Evolutionary conservation across 2,888 invertebrate species (phyloP).

Genomic region (Argyresthia albistria): DNA sequence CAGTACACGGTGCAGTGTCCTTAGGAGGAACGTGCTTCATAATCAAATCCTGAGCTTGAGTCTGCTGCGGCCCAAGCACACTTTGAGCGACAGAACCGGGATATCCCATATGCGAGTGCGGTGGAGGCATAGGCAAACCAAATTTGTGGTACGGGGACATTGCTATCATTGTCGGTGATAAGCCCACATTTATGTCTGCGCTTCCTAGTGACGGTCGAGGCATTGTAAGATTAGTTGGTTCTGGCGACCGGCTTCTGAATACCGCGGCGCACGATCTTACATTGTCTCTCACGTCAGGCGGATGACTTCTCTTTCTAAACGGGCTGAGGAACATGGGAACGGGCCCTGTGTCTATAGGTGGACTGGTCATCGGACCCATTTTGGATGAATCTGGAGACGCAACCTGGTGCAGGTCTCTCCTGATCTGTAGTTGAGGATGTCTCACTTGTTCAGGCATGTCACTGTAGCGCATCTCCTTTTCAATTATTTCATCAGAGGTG

Average conservation of each 20-base stretch:
- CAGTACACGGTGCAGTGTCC: slow-evolving; percentile 46
- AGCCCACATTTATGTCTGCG: slow-evolving; percentile 40
- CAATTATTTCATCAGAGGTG: slow-evolving; percentile 59
- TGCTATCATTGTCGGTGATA: slow-evolving; percentile 49
- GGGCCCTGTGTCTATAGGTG: slow-evolving; percentile 58
- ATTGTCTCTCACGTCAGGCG: slow-evolving; percentile 61
- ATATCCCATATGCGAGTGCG: slow-evolving; percentile 55
- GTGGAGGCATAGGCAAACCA: slow-evolving; percentile 58
- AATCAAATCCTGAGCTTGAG: slow-evolving; percentile 65
- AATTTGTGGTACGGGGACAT: slow-evolving; percentile 66
- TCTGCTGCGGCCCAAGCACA: slow-evolving; percentile 59
- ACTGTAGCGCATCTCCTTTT: slow-evolving; percentile 59
- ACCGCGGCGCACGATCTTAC: slow-evolving; percentile 49
- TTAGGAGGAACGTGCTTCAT: slow-evolving; percentile 67
- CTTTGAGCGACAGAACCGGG: slow-evolving; percentile 44
- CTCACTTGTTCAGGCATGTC: slow-evolving; percentile 59
- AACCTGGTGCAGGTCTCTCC: slow-evolving; percentile 80
- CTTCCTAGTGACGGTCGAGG: slow-evolving; percentile 44
- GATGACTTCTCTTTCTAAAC: slow-evolving; percentile 72
- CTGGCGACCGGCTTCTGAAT: slow-evolving; percentile 58
- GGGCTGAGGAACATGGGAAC: slow-evolving; percentile 62
- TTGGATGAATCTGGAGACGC: slow-evolving; percentile 48
- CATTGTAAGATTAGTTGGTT: slow-evolving; percentile 63
- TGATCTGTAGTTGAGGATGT: slow-evolving; percentile 79
- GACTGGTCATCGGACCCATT: slow-evolving; percentile 49